A percentile compares a stretch with the other conserved stretches of the same genome.
Evolutionary conservation across 2,113 vertebrate genomes (phyloP).

Genomic region (Bos taurus): ARS-UCD2.0 NC_037357.1:134037501-134038000

Average conservation of each 20-base stretch:
- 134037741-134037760: not conserved
- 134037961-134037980: no score
- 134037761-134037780: accelerated
- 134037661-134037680: not conserved
- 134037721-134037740: not conserved
- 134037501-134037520: constrained; percentile 38
- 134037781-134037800: not conserved
- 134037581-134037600: no score
- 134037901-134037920: not conserved
- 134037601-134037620: no score
- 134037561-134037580: not conserved
- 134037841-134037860: not conserved
- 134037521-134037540: constrained; percentile 1
- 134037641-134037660: not conserved
- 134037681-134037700: not conserved
- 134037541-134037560: not conserved
- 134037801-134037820: not conserved
- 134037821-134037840: not conserved
- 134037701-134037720: not conserved
- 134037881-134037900: not conserved
- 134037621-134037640: not conserved
- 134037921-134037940: not conserved
- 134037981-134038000: not conserved
- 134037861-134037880: not conserved
- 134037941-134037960: not conserved